Evolutionary conservation across 2,888 invertebrate species (phyloP).

Genomic region (Acleris sparsana): DNA sequence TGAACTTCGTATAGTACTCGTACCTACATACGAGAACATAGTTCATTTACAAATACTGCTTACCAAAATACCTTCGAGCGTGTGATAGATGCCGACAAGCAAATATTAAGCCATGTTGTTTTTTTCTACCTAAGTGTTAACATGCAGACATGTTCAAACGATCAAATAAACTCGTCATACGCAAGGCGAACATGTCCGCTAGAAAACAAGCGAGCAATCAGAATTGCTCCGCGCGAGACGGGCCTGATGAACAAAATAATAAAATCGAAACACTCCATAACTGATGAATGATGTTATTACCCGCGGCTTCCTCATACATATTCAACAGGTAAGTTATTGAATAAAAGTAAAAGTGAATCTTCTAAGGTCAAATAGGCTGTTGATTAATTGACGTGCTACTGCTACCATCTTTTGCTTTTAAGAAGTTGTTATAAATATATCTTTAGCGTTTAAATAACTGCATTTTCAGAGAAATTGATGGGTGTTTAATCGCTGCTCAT

Average conservation of each 20-base stretch:
- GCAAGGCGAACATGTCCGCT: constrained; percentile 59
- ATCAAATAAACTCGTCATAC: constrained; percentile 37
- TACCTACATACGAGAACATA: no score
- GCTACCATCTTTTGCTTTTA: constrained; percentile 54
- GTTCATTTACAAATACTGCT: no score
- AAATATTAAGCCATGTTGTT: constrained; percentile 10
- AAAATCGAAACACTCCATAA: constrained; percentile 60
- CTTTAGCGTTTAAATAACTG: background rate
- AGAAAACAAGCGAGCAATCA: constrained; percentile 42
- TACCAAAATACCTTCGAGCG: background rate
- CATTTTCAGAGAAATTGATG: constrained; percentile 16
- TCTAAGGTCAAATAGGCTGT: constrained; percentile 55
- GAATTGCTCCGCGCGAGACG: constrained; percentile 43
- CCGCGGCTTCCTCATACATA: constrained; percentile 63
- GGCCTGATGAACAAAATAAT: constrained; percentile 56
- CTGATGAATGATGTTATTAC: constrained; percentile 64
- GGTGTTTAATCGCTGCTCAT: constrained; percentile 18
- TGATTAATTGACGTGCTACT: constrained; percentile 62
- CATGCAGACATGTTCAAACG: constrained; percentile 27
- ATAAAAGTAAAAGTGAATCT: constrained; percentile 79
- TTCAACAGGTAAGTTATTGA: constrained; percentile 69
- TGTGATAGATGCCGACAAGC: background rate
- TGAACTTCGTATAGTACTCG: no score
- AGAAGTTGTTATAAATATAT: constrained; percentile 47
- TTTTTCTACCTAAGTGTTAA: constrained; percentile 9